Base-by-base conservation (phyloP, 37 sponge, comb jelly and placozoan genomes). In the Hexactinellida sp. region DNA sequence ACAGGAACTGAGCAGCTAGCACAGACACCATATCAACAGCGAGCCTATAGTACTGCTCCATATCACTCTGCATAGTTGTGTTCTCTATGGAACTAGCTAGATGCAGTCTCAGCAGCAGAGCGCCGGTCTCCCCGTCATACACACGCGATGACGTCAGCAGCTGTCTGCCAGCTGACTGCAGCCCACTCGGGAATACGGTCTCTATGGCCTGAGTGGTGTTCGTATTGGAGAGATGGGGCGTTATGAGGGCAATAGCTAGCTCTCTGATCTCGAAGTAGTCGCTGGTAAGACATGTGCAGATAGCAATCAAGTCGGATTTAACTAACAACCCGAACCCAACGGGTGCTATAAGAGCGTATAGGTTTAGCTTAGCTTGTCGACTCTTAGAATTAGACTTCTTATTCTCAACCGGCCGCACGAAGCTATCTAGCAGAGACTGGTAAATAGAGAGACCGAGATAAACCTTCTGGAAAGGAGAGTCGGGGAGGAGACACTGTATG, bases 381-480 rank as follows among this genome's bases (percentile, higher is more conserved):
- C 76, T 63, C 30, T 63, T 63, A 63, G 30, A 63, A n/a, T 63
- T 63, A n/a, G 76, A 63, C 30, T 63, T 63, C 76, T 63, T 63
- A 63, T 7, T 63, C 76, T 63, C 76, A 32, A 63, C 76, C 5
- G 76, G 76, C 3, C 76, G 21, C 3, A 63, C 34, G 13, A 63
- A 63, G 30, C 76, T 63, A 1, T 63, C 76, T 63, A 63, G 19
- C 30, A 63, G 34, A 3, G 76, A 63, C 76, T 63, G 76, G 76
- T 63, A 63, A 3, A 63, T 63, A n/a, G 30, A 63, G 25, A 63
- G 34, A 63, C 28, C 76, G 1, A 63, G 32, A 25, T 7, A 3
- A 63, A 63, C 76, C 76, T 63, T 63, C 76, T 63, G 76, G 76
- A 63, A 63, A 21, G 76, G 25, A 63, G 76, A 63, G 34, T 63